phyloP scores from a whole-genome alignment of 2,113 vertebrate genomes.

The Crotalus viridis region DNA sequence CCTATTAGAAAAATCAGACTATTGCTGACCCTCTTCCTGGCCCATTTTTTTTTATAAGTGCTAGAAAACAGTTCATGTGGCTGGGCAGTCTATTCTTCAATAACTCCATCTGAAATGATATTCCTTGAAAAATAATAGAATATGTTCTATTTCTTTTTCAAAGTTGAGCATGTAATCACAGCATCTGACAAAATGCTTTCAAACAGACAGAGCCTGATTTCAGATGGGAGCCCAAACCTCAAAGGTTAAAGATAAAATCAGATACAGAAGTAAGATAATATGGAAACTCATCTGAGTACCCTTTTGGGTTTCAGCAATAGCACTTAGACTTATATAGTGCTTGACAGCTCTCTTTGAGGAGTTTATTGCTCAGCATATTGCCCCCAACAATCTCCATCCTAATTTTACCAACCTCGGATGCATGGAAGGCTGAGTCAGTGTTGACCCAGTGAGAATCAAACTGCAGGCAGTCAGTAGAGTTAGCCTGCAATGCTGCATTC shows the following conservation, averaged over 20 bases:
- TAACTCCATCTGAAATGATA: background rate
- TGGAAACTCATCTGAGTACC: background rate
- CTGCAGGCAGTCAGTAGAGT: background rate
- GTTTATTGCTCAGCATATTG: background rate
- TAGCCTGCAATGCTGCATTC: background rate
- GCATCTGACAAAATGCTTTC: background rate
- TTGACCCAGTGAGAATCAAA: background rate
- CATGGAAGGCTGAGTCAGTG: background rate
- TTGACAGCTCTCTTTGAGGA: background rate
- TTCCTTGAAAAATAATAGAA: background rate
- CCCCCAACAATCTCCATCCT: background rate
- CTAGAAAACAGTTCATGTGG: background rate
- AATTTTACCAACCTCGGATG: background rate
- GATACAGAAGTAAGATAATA: background rate
- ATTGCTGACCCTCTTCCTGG: background rate
- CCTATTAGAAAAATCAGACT: background rate
- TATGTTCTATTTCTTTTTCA: background rate
- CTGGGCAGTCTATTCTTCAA: background rate
- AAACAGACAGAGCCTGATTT: background rate
- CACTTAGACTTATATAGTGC: background rate
- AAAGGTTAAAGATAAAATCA: background rate
- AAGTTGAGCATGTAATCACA: background rate
- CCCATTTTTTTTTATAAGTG: background rate
- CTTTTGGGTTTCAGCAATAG: background rate
- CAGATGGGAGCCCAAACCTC: background rate